Percentiles rank a stretch among this genome's conserved stretches.
phyloP scores from a whole-genome alignment of 2,113 vertebrate species.

The Picathartes gymnocephalus region DNA sequence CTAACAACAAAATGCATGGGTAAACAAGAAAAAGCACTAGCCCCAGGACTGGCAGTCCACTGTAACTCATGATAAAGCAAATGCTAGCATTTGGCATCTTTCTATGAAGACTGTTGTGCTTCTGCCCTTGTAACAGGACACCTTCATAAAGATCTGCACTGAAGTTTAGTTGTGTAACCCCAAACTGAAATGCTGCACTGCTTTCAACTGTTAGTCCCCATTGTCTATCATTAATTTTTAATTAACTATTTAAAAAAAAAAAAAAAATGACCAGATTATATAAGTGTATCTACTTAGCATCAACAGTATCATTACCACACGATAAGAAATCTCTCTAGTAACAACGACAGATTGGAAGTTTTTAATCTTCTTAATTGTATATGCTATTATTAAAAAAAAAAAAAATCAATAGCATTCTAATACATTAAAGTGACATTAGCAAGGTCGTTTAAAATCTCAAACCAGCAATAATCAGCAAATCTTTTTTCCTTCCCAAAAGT shows the following conservation, averaged over 20 bases:
- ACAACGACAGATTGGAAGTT: slow-evolving; percentile 8
- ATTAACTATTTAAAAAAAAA: background rate
- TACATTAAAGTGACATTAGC: background rate
- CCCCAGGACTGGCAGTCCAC: background rate
- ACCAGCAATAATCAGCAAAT: background rate
- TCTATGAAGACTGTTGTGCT: background rate
- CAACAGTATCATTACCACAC: background rate
- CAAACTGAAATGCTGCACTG: background rate
- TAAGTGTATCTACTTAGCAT: slow-evolving; percentile 45
- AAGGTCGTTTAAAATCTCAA: background rate
- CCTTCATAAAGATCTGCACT: background rate
- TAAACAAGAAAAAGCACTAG: slow-evolving; percentile 41
- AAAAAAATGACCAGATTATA: slow-evolving; percentile 12
- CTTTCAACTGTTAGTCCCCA: background rate
- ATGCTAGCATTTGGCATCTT: background rate
- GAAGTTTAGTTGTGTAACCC: background rate
- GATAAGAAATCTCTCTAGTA: slow-evolving; percentile 17
- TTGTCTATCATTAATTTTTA: background rate
- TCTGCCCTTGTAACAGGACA: background rate
- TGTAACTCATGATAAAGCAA: background rate
- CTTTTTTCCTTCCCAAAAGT: background rate
- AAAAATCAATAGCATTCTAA: background rate
- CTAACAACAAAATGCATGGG: background rate
- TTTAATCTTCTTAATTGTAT: slow-evolving; percentile 46
- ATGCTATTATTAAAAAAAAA: slow-evolving; percentile 24